Evolutionary conservation across 2,888 invertebrate species (phyloP), one percentile per base, ranked within the genome.

Genomic region (Tiliacea citrago): DNA sequence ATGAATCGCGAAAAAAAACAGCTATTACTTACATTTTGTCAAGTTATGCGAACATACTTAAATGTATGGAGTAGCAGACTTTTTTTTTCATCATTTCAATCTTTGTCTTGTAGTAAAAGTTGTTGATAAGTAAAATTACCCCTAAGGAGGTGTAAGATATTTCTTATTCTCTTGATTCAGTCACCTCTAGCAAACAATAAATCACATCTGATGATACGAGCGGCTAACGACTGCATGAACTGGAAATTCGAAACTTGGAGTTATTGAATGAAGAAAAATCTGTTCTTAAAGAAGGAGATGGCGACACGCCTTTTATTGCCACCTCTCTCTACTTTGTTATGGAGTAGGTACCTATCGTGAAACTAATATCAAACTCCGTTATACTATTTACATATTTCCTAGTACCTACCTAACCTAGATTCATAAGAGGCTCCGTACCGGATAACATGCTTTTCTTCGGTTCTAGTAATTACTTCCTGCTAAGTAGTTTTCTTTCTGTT

Each of bases 341-440:
- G 9, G 16, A 29, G 10, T n/a, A n/a, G n/a, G n/a, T 57, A 16
- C 8, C n/a, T n/a, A 12, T 29, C 18, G 35, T 39, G 1, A 18
- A 39, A 16, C 16, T 39, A 71, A 42, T 42, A 49, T 29, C 21
- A 21, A 29, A 53, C 13, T 45, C 13, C 0, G 16, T 47, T 51
- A 51, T 18, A 16, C 45, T 45, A 55, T 62, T 57, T 57, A 42
- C 16, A 29, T 45, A 45, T 69, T 47, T 35, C 24, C 67, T 58
- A 58, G 66, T 51, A n/a, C n/a, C n/a, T n/a, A n/a, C n/a, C n/a
- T n/a, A 68, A 77, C 77, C 47, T 16, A 78, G 24, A 62, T 78
- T 42, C 51, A n/a, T 13, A 45, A 13, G 24, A 51, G 24, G 51
- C 57, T 39, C n/a, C 10, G 49, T 49, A 69, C 12, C 51, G 45